A percentile compares a stretch with the other conserved stretches of the same genome.
These are phyloP conservation scores for Kryptolebias marmoratus DNA, from an alignment of 2,113 vertebrate genomes.

Conservation along the genomic window DNA sequence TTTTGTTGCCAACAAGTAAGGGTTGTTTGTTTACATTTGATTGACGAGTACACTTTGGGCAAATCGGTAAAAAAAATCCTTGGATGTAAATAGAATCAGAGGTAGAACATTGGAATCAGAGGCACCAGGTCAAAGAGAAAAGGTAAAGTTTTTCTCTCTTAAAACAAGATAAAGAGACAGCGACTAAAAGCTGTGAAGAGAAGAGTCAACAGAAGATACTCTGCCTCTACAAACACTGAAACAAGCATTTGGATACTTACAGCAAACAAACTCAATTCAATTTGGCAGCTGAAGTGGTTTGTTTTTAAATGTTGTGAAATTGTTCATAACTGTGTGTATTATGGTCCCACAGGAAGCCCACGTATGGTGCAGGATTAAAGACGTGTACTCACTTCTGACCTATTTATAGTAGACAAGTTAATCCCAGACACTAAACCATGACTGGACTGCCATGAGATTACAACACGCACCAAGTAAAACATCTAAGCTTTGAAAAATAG, in stretches of 20 bases:
- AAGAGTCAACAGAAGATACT: too few relatives aligned
- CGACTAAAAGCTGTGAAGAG: too few relatives aligned
- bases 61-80: too few relatives aligned
- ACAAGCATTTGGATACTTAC: not conserved
- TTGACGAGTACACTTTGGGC: too few relatives aligned
- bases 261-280: not conserved
- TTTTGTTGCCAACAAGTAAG: too few relatives aligned
- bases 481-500: not conserved
- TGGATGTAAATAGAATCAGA: too few relatives aligned
- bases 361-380: constrained; percentile 34
- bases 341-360: not conserved
- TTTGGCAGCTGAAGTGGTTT: not conserved
- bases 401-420: constrained; percentile 27
- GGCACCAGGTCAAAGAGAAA: too few relatives aligned
- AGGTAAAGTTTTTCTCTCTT: too few relatives aligned
- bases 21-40: too few relatives aligned
- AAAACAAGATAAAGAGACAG: too few relatives aligned
- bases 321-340: not conserved
- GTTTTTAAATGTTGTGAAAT: not conserved
- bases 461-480: not conserved
- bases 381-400: constrained; percentile 29
- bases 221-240: too few relatives aligned
- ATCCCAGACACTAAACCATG: constrained; percentile 13
- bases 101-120: too few relatives aligned
- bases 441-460: constrained; percentile 14